Base-by-base conservation (phyloP, 2,888 invertebrate species). In the Euspilapteryx auroguttella region DNA sequence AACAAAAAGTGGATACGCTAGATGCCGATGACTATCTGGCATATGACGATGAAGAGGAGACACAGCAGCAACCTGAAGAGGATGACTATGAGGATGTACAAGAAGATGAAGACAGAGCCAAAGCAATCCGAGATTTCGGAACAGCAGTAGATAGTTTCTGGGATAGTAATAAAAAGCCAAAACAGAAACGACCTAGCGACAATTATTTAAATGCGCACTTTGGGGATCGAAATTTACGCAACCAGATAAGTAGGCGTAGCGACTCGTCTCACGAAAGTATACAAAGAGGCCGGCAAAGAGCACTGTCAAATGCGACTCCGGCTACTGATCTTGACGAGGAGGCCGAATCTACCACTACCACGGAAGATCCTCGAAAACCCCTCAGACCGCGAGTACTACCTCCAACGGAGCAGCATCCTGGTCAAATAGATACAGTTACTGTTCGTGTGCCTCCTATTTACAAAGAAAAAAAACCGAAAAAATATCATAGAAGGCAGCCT, bases 361-460 rank as follows among this genome's bases (percentile, higher is more conserved):
- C 77, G 0, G 64, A 71, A 35, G 64, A 76, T 35, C 77, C 76
- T 1, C 57, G 52, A 15, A 47, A 50, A 20, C 48, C 50, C 10
- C 44, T 77, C 11, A 55, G 53, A 10, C 76, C 77, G 3, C 61
- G 65, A 12, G 64, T 76, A 4, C 42, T 76, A 13, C 77, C 77
- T 2, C 77, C 75, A 2, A 76, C 76, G 1, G 76, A 77, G 34
- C 68, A 75, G 13, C 63, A 76, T 30, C 77, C 76, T 1, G 62
- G 62, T 12, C 63, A 75, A 39, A 77, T 77, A 14, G 77, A 77
- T 35, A 77, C 75, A 2, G 65, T 77, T 4, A 75, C 77, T 1
- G 77, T 77, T 11, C 53, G 75, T 23, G 75, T 77, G 25, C 77
- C 77, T 2, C 76, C 77, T 1, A 76, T 76, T 29, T 71, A 75